Evolutionary conservation across 2,888 invertebrate species (phyloP), one percentile per base, ranked within the genome.

Genomic region (Cephus pulcher): DNA sequence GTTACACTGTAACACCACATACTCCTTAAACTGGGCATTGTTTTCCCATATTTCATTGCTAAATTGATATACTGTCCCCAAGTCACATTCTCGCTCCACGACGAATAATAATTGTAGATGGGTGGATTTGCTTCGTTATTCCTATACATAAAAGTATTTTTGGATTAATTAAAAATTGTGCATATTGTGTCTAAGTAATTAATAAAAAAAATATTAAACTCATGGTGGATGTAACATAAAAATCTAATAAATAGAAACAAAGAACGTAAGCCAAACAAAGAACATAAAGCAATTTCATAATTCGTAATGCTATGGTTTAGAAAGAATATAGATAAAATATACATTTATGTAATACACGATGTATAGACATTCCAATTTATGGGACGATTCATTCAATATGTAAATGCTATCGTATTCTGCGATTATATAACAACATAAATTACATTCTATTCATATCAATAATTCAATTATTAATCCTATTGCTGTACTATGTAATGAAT

Each of bases 101-200:
- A 94, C 0, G 95, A 93, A 30, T 94, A 93, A 86, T 93, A 94
- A 88, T 95, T 94, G 90, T 94, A 94, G 71, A 95, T 93, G 33
- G 93, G 88, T 68, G 92, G 91, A 74, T 89, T 89, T 35, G 88
- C 89, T 33, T 85, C 84, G 75, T 84, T 81, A 73, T 86, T 87
- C 81, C 88, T 84, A 78, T 71, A 71, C 32, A 75, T 80, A 70
- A 75, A 76, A 70, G n/a, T n/a, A 74, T 74, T 23, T 32, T 35
- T 68, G 9, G n/a, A 15, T 74, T 3, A 34, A 71, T 71, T 56
- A 56, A 0, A 56, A 56, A 56, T 11, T 71, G 32, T 30, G 4
- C 12, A 32, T 9, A 71, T 32, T 71, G 74, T 12, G 4, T 34
- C 74, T 71, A 32, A 12, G 12, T 34, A 23, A 30, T 34, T 37